phyloP scores from a whole-genome alignment of 2,113 vertebrate genomes.

The Condylura cristata region DNA sequence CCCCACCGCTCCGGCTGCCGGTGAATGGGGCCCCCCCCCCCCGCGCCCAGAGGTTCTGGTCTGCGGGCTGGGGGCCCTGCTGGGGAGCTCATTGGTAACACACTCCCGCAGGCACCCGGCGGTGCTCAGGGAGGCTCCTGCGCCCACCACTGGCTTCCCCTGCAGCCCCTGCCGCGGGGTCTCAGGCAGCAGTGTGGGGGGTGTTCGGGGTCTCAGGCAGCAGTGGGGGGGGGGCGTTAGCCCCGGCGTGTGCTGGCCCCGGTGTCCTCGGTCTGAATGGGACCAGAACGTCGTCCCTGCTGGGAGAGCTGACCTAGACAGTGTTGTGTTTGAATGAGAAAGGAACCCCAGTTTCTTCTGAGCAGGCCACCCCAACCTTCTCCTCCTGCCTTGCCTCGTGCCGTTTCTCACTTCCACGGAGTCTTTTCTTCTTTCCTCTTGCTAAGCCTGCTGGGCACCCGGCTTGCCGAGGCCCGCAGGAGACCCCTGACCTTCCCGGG shows the following conservation, averaged over 20 bases:
- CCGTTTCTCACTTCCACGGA: neutral
- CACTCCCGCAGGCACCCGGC: too few relatives aligned
- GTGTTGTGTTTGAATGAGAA: neutral
- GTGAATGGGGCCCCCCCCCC: too few relatives aligned
- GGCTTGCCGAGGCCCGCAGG: neutral
- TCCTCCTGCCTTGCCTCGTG: neutral
- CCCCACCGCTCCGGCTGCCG: too few relatives aligned
- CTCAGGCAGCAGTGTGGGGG: accelerated
- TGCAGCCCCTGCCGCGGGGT: neutral
- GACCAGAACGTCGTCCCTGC: neutral
- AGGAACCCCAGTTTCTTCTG: neutral
- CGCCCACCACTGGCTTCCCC: neutral
- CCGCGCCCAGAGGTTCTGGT: neutral
- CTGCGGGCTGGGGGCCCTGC: neutral
- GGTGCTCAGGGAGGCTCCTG: neutral
- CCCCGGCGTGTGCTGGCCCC: neutral
- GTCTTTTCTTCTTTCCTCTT: neutral
- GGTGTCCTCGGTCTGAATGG: neutral
- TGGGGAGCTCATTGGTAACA: neutral
- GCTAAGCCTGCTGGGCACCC: too few relatives aligned
- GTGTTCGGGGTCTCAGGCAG: accelerated
- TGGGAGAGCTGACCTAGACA: neutral
- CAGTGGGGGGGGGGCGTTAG: accelerated
- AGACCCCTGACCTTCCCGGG: neutral
- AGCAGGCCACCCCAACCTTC: neutral